A percentile compares a stretch with the other conserved stretches of the same genome.
These are phyloP conservation scores for Orgyia antiqua DNA, from an alignment of 2,888 invertebrate species.

Conservation along the genomic window DNA sequence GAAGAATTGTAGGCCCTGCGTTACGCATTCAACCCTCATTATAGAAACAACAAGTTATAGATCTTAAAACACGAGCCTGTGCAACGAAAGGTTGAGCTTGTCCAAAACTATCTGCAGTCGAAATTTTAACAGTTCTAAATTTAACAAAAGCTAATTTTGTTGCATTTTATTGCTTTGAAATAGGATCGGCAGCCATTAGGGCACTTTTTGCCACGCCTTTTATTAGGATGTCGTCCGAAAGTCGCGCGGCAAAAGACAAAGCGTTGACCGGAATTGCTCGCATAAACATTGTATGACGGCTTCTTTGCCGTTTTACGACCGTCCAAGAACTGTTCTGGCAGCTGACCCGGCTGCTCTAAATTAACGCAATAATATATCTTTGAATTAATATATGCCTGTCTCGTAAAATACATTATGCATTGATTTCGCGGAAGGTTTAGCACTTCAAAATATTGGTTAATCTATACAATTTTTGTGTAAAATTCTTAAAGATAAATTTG, in stretches of 20 bases:
- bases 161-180: constrained; percentile 74
- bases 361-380: constrained; percentile 13
- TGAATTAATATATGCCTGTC: constrained; percentile 12
- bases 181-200: constrained; percentile 72
- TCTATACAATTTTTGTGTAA: too few species aligned
- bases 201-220: constrained; percentile 73
- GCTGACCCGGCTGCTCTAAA: constrained; percentile 16
- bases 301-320: constrained; percentile 63
- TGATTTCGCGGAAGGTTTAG: too few species aligned
- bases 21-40: constrained; percentile 16
- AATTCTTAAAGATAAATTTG: too few species aligned
- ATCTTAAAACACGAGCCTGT: too few species aligned
- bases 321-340: constrained; percentile 22
- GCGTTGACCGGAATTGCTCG: constrained; percentile 63
- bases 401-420: constrained; percentile 9
- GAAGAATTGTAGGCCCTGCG: constrained; percentile 10
- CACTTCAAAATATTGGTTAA: neutral
- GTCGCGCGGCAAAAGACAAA: constrained; percentile 71
- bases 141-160: constrained; percentile 75
- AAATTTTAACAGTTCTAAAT: constrained; percentile 57
- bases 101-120: constrained; percentile 43
- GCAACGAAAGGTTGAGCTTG: too few species aligned
- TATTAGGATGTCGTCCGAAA: constrained; percentile 76
- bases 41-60: too few species aligned
- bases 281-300: constrained; percentile 73